Evolutionary conservation across 2,113 vertebrate genomes (phyloP).

Genomic region (Bos javanicus): DNA sequence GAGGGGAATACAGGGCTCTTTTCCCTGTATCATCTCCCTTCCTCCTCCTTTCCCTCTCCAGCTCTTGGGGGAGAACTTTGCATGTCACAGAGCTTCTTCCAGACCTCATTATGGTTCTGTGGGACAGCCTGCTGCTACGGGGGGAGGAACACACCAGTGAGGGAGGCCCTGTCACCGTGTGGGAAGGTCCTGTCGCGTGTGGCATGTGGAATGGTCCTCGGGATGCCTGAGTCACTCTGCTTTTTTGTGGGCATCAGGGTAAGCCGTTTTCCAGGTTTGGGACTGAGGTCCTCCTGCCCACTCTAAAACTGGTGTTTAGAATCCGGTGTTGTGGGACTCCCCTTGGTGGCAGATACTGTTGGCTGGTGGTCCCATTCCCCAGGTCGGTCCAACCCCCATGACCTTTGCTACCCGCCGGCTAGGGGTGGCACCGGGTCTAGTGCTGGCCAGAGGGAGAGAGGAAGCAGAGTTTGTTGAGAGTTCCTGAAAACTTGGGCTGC

Average conservation of each 20-base stretch:
- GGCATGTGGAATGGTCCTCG: rapidly evolving
- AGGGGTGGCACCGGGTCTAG: neutral
- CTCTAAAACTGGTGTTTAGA: too few relatives aligned
- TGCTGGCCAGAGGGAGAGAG: neutral
- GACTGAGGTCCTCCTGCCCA: neutral
- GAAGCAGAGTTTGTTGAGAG: neutral
- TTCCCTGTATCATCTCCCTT: too few relatives aligned
- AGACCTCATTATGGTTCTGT: rapidly evolving
- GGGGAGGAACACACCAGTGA: neutral
- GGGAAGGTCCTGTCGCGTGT: neutral
- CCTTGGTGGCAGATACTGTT: too few relatives aligned
- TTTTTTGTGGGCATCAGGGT: neutral
- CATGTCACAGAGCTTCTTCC: too few relatives aligned
- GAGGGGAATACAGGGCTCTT: neutral
- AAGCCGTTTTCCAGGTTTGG: neutral
- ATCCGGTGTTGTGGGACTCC: rapidly evolving
- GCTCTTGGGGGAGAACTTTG: neutral
- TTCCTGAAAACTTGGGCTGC: neutral
- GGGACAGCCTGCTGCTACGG: rapidly evolving
- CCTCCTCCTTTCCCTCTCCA: too few relatives aligned
- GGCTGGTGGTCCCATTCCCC: neutral
- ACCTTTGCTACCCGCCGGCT: neutral
- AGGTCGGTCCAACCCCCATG: rapidly evolving
- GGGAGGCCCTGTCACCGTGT: rapidly evolving
- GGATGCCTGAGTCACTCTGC: neutral